A percentile compares a stretch with the other conserved stretches of the same genome.
Evolutionary conservation across 2,797 vertebrate species (phyloP).

Genomic region (Ctenopoma kingsleyae): DNA sequence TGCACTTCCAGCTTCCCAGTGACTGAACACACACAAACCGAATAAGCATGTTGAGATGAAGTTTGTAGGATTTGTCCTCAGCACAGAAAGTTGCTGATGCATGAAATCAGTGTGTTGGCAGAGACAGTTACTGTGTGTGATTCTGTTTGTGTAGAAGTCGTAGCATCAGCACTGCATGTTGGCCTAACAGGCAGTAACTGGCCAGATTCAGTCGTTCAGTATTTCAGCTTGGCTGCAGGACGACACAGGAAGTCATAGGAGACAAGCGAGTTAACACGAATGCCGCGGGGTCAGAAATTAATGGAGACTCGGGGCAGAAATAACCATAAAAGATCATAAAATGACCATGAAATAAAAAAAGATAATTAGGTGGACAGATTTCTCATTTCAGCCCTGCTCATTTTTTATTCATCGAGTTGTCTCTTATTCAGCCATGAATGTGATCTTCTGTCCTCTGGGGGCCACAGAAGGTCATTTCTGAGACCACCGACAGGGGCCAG

Average conservation of each 20-base stretch:
- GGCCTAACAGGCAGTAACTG: background rate
- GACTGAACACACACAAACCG: background rate
- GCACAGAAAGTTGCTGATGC: constrained; percentile 5
- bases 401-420: constrained; percentile 48
- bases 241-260: constrained; percentile 7
- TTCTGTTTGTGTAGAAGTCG: background rate
- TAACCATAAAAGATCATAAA: constrained; percentile 32
- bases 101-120: constrained; percentile 23
- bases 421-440: constrained; percentile 5
- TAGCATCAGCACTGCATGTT: background rate
- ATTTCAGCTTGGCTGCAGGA: constrained; percentile 3
- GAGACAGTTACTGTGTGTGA: background rate
- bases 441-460: constrained; percentile 14
- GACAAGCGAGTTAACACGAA: background rate
- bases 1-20: too few relatives aligned
- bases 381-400: constrained; percentile 30
- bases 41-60: constrained; percentile 5
- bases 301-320: constrained; percentile 14
- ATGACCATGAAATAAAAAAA: background rate
- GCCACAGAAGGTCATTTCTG: constrained; percentile 5
- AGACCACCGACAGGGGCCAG: background rate
- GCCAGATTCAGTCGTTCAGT: background rate
- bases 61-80: constrained; percentile 5
- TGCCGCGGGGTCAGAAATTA: constrained; percentile 10
- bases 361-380: constrained; percentile 38